Conservation (phyloP, 1,140 invertebrate species). For the Acromyrmex charruanus region DNA sequence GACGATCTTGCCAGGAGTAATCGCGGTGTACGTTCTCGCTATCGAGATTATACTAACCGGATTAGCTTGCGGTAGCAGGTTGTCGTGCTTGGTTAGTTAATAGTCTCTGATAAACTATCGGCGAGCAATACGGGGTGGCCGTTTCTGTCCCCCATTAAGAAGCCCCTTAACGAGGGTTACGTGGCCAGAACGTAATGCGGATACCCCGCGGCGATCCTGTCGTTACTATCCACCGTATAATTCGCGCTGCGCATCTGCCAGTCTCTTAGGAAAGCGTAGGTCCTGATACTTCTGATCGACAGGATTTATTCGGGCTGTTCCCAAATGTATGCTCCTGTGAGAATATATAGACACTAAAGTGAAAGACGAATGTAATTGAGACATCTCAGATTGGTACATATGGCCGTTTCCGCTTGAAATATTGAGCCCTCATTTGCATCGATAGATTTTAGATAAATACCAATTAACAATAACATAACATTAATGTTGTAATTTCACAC, state of each 20-base stretch:
- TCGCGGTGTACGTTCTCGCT: constrained; percentile 10
- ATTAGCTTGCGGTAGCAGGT: constrained; percentile 68
- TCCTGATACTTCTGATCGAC: constrained; percentile 22
- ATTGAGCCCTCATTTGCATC: background rate
- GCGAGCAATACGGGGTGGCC: constrained; percentile 64
- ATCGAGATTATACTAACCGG: constrained; percentile 66
- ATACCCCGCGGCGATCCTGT: constrained; percentile 73
- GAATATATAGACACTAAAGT: constrained; percentile 22
- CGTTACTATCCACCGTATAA: constrained; percentile 66
- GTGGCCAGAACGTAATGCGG: constrained; percentile 63
- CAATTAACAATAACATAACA: no score
- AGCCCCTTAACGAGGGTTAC: constrained; percentile 77
- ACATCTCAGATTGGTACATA: constrained; percentile 28
- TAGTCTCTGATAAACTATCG: constrained; percentile 73
- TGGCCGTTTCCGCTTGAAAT: constrained; percentile 1
- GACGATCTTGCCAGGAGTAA: constrained; percentile 42
- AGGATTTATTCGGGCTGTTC: constrained; percentile 25
- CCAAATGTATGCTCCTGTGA: background rate
- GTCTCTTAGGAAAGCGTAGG: constrained; percentile 19
- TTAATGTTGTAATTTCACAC: no score
- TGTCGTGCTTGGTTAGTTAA: constrained; percentile 63
- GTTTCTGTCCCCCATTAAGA: constrained; percentile 69
- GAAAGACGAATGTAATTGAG: background rate
- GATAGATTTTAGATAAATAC: background rate
- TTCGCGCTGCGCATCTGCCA: constrained; percentile 76